phyloP scores from a whole-genome alignment of 2,797 vertebrate genomes.

The Tachyglossus aculeatus region DNA sequence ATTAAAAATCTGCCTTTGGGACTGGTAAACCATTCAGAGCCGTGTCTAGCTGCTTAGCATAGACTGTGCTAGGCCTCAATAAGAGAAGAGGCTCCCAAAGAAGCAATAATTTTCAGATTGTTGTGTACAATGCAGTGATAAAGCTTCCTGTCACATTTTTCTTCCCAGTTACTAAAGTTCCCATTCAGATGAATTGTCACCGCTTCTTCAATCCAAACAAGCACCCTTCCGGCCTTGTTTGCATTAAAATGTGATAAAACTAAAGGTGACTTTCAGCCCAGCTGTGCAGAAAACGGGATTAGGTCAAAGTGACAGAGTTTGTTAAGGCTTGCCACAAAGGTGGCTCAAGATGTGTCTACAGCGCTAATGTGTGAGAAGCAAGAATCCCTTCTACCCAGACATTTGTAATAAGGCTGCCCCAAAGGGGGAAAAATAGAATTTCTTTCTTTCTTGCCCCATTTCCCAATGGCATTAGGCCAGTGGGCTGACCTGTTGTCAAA shows the following conservation, averaged over 20 bases:
- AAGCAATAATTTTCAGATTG: conserved; percentile 85
- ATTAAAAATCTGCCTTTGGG: conserved; percentile 76
- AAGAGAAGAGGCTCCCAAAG: conserved; percentile 75
- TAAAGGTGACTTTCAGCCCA: conserved; percentile 85
- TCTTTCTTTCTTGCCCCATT: conserved; percentile 64
- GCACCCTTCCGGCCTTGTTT: conserved; percentile 86
- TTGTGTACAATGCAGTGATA: conserved; percentile 81
- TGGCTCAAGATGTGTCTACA: conserved; percentile 62
- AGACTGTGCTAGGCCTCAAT: conserved; percentile 71
- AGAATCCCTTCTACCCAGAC: conserved; percentile 75
- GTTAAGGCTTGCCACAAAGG: conserved; percentile 69
- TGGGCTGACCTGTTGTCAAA: conserved; percentile 69
- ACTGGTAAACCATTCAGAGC: conserved; percentile 70
- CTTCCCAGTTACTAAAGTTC: conserved; percentile 86
- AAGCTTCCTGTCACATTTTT: conserved; percentile 94
- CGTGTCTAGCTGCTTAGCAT: conserved; percentile 81
- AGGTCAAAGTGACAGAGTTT: conserved; percentile 84
- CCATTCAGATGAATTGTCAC: conserved; percentile 87
- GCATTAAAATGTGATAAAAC: conserved; percentile 93
- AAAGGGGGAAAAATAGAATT: conserved; percentile 68
- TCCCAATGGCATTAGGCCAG: conserved; percentile 75
- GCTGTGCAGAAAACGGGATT: conserved; percentile 89
- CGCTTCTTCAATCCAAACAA: conserved; percentile 79
- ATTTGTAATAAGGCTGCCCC: conserved; percentile 69
- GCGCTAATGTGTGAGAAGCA: conserved; percentile 71